phyloP scores from a whole-genome alignment of 2,888 invertebrate species.

The Xylophagus ater region DNA sequence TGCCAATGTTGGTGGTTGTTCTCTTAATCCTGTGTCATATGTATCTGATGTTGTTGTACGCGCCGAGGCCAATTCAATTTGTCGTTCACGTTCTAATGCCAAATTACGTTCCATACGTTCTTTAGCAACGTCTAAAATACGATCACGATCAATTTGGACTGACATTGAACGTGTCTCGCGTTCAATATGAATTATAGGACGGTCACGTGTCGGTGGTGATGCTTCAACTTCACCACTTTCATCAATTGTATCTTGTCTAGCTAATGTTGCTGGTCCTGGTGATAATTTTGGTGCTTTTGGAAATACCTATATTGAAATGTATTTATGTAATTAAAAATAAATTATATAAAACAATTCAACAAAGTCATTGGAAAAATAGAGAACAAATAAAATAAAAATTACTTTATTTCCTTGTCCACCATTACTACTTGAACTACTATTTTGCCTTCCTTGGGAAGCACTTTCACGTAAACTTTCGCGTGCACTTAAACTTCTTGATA shows the following conservation, averaged over 20 bases:
- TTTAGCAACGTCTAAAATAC: slow-evolving; percentile 44
- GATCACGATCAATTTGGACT: slow-evolving; percentile 31
- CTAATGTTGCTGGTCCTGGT: slow-evolving; percentile 42
- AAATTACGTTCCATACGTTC: slow-evolving; percentile 30
- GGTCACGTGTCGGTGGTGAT: slow-evolving; percentile 36
- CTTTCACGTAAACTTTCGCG: slow-evolving; percentile 42
- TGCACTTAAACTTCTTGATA: slow-evolving; percentile 48
- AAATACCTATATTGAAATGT: slow-evolving; percentile 41
- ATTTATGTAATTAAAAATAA: slow-evolving; percentile 13
- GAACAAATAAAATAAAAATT: no score
- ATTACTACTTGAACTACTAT: slow-evolving; percentile 40
- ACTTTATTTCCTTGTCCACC: slow-evolving; percentile 43
- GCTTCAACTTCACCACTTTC: slow-evolving; percentile 51
- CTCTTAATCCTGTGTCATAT: slow-evolving; percentile 55
- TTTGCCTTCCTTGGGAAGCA: slow-evolving; percentile 37
- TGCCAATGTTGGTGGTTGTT: slow-evolving; percentile 45
- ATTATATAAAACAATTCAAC: slow-evolving; percentile 4
- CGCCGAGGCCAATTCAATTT: slow-evolving; percentile 40
- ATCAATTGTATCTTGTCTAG: slow-evolving; percentile 69
- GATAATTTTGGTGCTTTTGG: slow-evolving; percentile 59
- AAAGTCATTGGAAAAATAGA: no score
- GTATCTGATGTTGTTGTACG: slow-evolving; percentile 47
- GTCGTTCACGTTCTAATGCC: slow-evolving; percentile 37
- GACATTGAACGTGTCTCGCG: slow-evolving; percentile 20
- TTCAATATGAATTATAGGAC: slow-evolving; percentile 29